phyloP scores from a whole-genome alignment of 1,140 invertebrate genomes.

The Drosophila nikananu region DNA sequence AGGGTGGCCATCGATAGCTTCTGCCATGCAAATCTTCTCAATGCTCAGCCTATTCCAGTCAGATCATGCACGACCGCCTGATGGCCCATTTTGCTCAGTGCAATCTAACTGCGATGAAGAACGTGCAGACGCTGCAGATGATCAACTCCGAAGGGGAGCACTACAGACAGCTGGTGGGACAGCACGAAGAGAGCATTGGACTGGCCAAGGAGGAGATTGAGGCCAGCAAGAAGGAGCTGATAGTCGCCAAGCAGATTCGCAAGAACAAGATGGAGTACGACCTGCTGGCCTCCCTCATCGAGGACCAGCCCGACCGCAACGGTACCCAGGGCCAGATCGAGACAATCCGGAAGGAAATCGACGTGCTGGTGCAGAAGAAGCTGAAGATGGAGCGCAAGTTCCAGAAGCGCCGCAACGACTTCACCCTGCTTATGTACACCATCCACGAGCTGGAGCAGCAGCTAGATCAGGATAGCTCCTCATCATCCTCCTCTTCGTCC shows the following conservation, averaged over 20 bases:
- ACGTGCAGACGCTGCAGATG: conserved; percentile 92
- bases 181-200: conserved; percentile 92
- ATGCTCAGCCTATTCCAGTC: conserved; percentile 79
- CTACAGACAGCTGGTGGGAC: conserved; percentile 91
- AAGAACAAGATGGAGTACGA: conserved; percentile 97
- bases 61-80: conserved; percentile 91
- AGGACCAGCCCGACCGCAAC: conserved; percentile 94
- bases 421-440: conserved; percentile 93
- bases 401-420: conserved; percentile 93
- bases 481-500: conserved; percentile 45
- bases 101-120: conserved; percentile 95
- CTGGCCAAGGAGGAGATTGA: conserved; percentile 91
- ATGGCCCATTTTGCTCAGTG: conserved; percentile 93
- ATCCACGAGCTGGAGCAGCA: conserved; percentile 92
- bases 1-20: conserved; percentile 1
- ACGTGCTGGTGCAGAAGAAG: conserved; percentile 88
- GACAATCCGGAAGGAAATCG: conserved; percentile 91
- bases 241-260: conserved; percentile 92
- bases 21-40: background rate
- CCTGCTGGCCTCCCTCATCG: conserved; percentile 95
- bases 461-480: conserved; percentile 88
- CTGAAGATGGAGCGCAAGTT: conserved; percentile 91
- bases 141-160: conserved; percentile 93
- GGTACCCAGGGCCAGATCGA: conserved; percentile 92
- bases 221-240: conserved; percentile 90